Evolutionary conservation across 2,797 vertebrate species (phyloP).

Genomic region (Phaenicophaeus curvirostris): DNA sequence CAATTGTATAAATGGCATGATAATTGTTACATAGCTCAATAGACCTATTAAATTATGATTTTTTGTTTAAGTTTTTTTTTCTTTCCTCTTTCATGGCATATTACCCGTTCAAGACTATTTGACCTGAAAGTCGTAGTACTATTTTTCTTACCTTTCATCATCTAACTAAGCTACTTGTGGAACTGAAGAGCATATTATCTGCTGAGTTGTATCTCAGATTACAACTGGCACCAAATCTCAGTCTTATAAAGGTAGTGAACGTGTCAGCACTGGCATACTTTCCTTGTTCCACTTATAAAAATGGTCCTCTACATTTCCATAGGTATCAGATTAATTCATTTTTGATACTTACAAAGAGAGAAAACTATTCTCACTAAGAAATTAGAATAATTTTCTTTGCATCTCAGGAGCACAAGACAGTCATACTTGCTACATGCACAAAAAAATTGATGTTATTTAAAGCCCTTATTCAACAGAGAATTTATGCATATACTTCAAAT

Average conservation of each 20-base stretch:
- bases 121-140: background rate
- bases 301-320: background rate
- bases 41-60: background rate
- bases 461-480: background rate
- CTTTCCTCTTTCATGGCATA: conserved; percentile 9
- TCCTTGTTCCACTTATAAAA: background rate
- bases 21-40: background rate
- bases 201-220: background rate
- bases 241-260: background rate
- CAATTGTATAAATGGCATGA: background rate
- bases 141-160: background rate
- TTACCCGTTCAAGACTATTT: background rate
- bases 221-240: background rate
- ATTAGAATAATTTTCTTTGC: background rate
- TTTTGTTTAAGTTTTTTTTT: background rate
- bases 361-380: background rate
- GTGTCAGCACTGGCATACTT: background rate
- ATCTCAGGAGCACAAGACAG: background rate
- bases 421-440: background rate
- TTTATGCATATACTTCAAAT: background rate
- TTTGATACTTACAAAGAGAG: background rate
- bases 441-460: background rate
- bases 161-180: background rate
- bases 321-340: background rate
- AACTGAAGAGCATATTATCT: background rate